A percentile compares a stretch with the other conserved stretches of the same genome.
phyloP scores from a whole-genome alignment of 2,797 vertebrate species.

The Eospalax fontanierii region DNA sequence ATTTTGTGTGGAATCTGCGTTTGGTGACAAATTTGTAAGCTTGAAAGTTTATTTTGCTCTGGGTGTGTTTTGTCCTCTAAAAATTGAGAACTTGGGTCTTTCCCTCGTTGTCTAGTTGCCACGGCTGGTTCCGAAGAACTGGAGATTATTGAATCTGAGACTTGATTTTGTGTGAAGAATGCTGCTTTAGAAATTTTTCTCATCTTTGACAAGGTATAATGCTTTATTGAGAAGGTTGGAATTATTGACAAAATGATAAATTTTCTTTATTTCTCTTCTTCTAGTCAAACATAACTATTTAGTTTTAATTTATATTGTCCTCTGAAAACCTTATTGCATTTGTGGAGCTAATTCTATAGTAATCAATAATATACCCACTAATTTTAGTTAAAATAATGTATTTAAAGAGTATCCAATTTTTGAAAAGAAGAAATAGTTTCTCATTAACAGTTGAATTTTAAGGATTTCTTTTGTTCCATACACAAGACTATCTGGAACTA shows the following conservation, averaged over 20 bases:
- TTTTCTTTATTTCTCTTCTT: conserved; percentile 35
- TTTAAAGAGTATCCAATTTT: conserved; percentile 41
- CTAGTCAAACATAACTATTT: conserved; percentile 16
- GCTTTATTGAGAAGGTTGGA: conserved; percentile 41
- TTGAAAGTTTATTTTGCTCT: conserved; percentile 11
- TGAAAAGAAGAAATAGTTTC: conserved; percentile 42
- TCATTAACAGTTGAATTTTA: conserved; percentile 48
- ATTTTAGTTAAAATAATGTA: conserved; percentile 72
- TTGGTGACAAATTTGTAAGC: background rate
- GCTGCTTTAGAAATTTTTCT: background rate
- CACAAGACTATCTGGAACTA: background rate
- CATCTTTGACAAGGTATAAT: background rate
- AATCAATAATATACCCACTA: conserved; percentile 15
- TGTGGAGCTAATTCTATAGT: conserved; percentile 45
- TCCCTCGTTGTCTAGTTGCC: conserved; percentile 1
- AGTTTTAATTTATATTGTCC: conserved; percentile 11
- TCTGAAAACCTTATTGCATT: conserved; percentile 34
- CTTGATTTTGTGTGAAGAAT: conserved; percentile 35
- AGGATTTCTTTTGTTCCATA: conserved; percentile 56
- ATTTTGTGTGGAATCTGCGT: background rate
- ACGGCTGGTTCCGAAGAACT: background rate
- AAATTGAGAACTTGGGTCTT: conserved; percentile 34
- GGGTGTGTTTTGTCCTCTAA: conserved; percentile 3
- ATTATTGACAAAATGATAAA: conserved; percentile 1
- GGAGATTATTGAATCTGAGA: conserved; percentile 14